Evolutionary conservation across 2,113 vertebrate genomes (phyloP).

Genomic region (Carassius auratus): DNA sequence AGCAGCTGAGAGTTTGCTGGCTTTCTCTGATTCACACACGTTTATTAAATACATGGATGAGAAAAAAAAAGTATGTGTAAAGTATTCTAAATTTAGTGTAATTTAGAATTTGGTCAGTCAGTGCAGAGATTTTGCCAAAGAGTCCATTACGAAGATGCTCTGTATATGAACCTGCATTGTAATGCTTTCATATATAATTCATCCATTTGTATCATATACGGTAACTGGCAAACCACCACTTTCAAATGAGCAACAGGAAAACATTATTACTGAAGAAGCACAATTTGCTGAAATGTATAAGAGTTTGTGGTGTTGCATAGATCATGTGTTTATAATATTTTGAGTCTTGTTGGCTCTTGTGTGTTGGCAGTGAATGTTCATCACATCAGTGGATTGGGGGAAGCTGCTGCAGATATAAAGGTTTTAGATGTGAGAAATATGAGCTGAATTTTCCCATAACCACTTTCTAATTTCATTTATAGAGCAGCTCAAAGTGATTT

Average conservation of each 20-base stretch:
- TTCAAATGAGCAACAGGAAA: no score
- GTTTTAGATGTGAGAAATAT: not conserved
- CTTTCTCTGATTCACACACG: not conserved
- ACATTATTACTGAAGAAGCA: no score
- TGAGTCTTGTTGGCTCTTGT: not conserved
- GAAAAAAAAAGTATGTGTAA: no score
- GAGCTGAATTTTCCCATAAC: not conserved
- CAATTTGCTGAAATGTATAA: no score
- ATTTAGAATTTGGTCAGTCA: not conserved
- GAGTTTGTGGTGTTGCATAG: no score
- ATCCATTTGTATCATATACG: no score
- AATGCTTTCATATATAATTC: slow-evolving; percentile 7
- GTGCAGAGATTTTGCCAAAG: not conserved
- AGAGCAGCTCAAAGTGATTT: not conserved
- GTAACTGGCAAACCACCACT: no score
- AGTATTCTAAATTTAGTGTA: no score
- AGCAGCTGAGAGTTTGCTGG: not conserved
- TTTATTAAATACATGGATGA: not conserved
- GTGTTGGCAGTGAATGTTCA: not conserved
- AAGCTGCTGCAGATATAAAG: not conserved
- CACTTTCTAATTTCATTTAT: slow-evolving; percentile 7
- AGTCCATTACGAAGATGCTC: not conserved
- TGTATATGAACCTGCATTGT: not conserved
- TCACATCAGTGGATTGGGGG: not conserved
- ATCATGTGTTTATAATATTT: no score